These are phyloP conservation scores for Nyctibius bracteatus DNA, from an alignment of 2,113 vertebrate species.

Conservation along the genomic window DNA sequence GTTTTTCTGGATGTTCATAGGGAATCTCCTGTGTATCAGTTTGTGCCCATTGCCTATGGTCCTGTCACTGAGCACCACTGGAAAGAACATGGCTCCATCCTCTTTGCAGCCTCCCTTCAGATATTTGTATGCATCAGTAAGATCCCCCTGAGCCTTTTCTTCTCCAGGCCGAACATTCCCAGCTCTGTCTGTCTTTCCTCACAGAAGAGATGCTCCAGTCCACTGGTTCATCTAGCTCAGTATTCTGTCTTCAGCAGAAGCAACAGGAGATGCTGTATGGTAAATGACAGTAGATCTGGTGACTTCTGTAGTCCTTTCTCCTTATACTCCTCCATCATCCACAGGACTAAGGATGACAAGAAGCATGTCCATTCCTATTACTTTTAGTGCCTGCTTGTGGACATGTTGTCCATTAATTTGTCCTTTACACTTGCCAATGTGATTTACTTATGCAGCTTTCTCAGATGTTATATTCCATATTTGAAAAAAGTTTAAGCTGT, in stretches of 20 bases:
- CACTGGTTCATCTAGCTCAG: background rate
- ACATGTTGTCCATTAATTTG: background rate
- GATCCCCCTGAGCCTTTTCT: too few relatives aligned
- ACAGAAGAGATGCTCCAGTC: too few relatives aligned
- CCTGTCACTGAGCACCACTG: background rate
- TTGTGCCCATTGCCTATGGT: background rate
- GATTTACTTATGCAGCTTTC: background rate
- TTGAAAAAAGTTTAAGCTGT: background rate
- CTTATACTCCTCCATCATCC: background rate
- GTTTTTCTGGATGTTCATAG: background rate
- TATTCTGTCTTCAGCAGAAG: background rate
- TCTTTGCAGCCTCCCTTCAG: background rate
- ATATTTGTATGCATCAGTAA: background rate
- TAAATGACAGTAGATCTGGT: background rate
- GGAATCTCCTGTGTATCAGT: background rate
- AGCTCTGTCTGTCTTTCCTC: background rate
- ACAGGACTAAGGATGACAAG: background rate
- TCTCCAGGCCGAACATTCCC: background rate
- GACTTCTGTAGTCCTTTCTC: background rate
- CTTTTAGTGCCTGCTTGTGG: background rate
- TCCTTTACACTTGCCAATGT: background rate
- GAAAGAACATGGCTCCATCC: background rate
- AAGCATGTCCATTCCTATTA: background rate
- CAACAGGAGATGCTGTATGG: background rate
- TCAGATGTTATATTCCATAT: background rate